Evolutionary conservation across 2,113 vertebrate genomes (phyloP).

Genomic region (Crotalus viridis): DNA sequence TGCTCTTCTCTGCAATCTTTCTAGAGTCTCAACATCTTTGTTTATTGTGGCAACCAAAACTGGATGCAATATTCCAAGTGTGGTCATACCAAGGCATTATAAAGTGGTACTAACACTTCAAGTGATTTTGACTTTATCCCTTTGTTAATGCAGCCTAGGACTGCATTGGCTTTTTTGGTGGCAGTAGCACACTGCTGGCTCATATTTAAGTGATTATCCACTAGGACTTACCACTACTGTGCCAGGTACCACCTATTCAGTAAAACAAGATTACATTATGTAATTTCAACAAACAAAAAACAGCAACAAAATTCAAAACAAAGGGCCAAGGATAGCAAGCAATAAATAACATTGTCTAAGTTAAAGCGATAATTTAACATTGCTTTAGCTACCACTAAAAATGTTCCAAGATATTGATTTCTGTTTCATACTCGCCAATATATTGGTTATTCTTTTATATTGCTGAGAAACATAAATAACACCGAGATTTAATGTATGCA

Average conservation of each 20-base stretch:
- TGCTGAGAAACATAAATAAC: neutral
- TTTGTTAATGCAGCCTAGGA: neutral
- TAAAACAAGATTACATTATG: neutral
- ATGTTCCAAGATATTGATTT: neutral
- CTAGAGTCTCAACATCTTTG: neutral
- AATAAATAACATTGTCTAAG: neutral
- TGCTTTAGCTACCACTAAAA: neutral
- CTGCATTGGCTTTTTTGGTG: neutral
- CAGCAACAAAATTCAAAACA: neutral
- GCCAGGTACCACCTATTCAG: neutral
- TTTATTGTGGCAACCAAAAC: neutral
- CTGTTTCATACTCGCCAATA: neutral
- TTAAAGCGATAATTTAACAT: neutral
- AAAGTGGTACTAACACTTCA: neutral
- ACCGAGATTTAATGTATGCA: neutral
- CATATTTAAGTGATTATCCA: neutral
- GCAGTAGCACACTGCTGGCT: neutral
- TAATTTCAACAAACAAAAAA: neutral
- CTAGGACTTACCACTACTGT: neutral
- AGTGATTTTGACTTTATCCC: neutral
- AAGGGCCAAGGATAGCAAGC: neutral
- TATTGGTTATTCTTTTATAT: neutral
- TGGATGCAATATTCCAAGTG: neutral
- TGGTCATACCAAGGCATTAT: neutral
- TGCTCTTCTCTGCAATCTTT: neutral